These are phyloP conservation scores for Cenopis cana DNA, from an alignment of 2,888 invertebrate genomes.

Conservation along the genomic window DNA sequence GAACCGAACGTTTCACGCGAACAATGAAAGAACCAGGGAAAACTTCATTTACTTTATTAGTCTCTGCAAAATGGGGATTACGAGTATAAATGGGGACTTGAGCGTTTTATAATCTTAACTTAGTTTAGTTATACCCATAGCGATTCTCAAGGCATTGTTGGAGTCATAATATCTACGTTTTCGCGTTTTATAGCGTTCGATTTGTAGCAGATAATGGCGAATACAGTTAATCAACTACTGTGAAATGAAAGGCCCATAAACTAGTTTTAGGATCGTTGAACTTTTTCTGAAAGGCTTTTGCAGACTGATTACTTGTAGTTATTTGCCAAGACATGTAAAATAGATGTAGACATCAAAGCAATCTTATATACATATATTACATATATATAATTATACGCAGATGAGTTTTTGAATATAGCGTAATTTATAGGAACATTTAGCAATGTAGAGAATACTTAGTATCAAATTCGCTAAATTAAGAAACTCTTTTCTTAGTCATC, in stretches of 20 bases:
- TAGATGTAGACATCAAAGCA: no score
- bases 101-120: conserved; percentile 4
- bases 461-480: background rate
- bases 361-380: no score
- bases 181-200: background rate
- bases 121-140: background rate
- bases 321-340: no score
- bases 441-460: conserved; percentile 1
- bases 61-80: conserved; percentile 11
- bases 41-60: conserved; percentile 4
- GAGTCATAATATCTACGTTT: conserved; percentile 3
- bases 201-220: background rate
- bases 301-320: no score
- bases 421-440: background rate
- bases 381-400: no score
- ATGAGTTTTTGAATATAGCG: background rate
- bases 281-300: no score
- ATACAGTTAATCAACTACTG: background rate
- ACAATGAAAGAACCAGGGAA: conserved; percentile 7
- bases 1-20: conserved; percentile 2
- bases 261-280: no score
- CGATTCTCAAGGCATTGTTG: background rate
- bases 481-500: background rate
- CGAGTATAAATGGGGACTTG: background rate
- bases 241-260: no score